Conservation (phyloP, 1,140 invertebrate genomes). For the Acromyrmex charruanus region DNA sequence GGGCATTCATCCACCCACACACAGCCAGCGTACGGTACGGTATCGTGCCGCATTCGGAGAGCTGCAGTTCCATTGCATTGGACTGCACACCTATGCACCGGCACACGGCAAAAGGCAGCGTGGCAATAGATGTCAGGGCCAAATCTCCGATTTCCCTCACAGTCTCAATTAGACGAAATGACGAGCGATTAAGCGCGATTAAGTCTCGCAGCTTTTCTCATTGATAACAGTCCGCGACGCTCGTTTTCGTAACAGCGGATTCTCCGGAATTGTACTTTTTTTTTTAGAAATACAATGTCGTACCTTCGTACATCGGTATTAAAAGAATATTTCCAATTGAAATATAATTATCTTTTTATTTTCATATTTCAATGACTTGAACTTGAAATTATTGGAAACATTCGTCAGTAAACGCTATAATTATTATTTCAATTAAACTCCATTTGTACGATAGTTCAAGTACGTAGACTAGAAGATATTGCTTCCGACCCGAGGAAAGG, state of each 20-base stretch:
- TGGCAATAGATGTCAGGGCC: conserved; percentile 85
- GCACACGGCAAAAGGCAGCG: conserved; percentile 57
- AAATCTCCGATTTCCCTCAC: conserved; percentile 74
- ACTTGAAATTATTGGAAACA: not conserved
- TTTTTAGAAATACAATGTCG: not conserved
- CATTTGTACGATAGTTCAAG: not conserved
- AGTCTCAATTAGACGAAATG: conserved; percentile 83
- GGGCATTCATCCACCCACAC: not conserved
- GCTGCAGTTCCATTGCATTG: conserved; percentile 32
- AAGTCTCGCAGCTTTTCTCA: conserved; percentile 65
- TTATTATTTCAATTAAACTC: conserved; percentile 9
- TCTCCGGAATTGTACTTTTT: not conserved
- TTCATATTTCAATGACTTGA: too few relatives aligned
- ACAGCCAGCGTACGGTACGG: not conserved
- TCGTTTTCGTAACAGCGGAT: not conserved
- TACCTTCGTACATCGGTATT: not conserved
- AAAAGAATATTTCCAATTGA: not conserved
- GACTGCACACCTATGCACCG: not conserved
- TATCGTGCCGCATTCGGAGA: conserved; percentile 39
- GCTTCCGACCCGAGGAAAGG: not conserved
- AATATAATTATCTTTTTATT: not conserved
- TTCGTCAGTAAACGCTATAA: not conserved
- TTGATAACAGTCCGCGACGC: not conserved
- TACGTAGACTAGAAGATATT: conserved; percentile 14
- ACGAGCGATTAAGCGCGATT: conserved; percentile 80